Evolutionary conservation across 2,797 vertebrate species (phyloP).

Genomic region (Alectoris magna): DNA sequence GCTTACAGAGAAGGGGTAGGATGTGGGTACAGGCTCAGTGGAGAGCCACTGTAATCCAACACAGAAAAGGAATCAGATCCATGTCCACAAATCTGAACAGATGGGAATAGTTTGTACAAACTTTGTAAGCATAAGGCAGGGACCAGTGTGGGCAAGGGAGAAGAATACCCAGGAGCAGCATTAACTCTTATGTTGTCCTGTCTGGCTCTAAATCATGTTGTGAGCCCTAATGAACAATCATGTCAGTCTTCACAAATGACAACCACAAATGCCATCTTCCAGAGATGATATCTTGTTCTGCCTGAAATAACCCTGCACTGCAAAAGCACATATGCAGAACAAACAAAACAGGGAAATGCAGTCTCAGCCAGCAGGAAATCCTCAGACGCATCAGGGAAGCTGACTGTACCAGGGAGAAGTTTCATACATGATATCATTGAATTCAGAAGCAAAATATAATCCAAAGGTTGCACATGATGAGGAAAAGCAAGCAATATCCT

Average conservation of each 20-base stretch:
- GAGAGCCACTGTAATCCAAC: background rate
- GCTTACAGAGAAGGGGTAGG: background rate
- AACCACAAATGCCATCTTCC: background rate
- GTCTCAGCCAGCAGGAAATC: slow-evolving; percentile 63
- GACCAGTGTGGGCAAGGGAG: background rate
- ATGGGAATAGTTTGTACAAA: slow-evolving; percentile 1
- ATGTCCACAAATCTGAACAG: background rate
- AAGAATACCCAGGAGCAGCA: background rate
- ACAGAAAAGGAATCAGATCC: background rate
- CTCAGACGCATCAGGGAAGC: slow-evolving; percentile 35
- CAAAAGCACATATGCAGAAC: background rate
- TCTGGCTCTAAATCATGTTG: background rate
- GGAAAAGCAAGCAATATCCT: background rate
- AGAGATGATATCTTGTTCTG: background rate
- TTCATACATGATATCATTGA: background rate
- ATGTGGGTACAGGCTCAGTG: background rate
- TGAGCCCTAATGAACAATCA: background rate
- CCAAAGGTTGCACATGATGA: background rate
- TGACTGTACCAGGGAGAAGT: background rate
- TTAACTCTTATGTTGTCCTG: background rate
- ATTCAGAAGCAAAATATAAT: background rate
- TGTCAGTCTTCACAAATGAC: background rate
- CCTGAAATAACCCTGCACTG: background rate
- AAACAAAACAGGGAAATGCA: slow-evolving; percentile 35
- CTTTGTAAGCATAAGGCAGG: background rate